A percentile compares a stretch with the other conserved stretches of the same genome.
These are phyloP conservation scores for Myopa testacea DNA, from an alignment of 2,888 invertebrate species.

Conservation along the genomic window DNA sequence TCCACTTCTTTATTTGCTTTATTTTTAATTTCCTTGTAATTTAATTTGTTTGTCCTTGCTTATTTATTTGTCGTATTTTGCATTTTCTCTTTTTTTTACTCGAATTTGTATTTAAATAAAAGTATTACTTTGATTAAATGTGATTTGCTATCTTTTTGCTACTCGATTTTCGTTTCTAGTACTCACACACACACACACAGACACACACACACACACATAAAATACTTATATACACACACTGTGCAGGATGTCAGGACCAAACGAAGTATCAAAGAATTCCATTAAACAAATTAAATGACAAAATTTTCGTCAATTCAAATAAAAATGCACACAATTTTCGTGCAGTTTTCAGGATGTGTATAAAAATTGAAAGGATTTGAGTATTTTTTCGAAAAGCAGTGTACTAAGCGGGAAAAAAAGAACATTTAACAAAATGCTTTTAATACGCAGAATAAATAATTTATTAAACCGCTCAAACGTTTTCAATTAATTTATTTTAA, in stretches of 20 bases:
- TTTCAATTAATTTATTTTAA: too few relatives aligned
- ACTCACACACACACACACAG: not conserved
- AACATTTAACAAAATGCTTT: not conserved
- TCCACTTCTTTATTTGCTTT: not conserved
- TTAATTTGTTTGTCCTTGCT: not conserved
- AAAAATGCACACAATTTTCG: not conserved
- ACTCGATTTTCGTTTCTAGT: not conserved
- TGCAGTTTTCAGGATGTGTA: not conserved
- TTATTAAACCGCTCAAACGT: too few relatives aligned
- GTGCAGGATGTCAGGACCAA: not conserved
- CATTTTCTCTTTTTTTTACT: not conserved
- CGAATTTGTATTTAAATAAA: not conserved
- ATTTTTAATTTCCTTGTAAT: not conserved
- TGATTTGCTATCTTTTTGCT: not conserved
- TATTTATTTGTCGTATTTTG: not conserved
- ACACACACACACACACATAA: not conserved
- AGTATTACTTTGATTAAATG: conserved; percentile 7
- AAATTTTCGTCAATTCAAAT: conserved; percentile 11
- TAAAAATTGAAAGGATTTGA: not conserved
- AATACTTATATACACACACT: not conserved
- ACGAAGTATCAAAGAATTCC: conserved; percentile 1
- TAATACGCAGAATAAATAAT: not conserved
- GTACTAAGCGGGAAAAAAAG: too few relatives aligned
- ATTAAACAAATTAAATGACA: conserved; percentile 23
- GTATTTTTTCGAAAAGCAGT: not conserved